These are phyloP conservation scores for Argentina silus DNA, from an alignment of 2,797 vertebrate species.

Conservation along the genomic window DNA sequence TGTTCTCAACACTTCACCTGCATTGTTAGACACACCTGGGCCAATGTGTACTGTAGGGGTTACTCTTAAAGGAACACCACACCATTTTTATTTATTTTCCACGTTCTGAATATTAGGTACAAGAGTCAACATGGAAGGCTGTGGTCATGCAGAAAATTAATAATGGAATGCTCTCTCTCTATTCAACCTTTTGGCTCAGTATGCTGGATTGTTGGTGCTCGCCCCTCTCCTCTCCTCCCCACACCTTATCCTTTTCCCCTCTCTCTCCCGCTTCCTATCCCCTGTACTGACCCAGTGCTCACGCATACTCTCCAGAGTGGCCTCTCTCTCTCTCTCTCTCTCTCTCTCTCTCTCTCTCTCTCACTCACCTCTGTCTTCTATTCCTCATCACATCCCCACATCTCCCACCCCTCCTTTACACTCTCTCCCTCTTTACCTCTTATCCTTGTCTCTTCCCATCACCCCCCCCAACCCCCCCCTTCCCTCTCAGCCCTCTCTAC, in stretches of 20 bases:
- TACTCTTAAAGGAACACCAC: too few relatives aligned
- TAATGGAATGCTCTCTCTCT: not conserved
- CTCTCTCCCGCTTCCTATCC: not conserved
- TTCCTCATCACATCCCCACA: conserved; percentile 6
- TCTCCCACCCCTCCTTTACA: not conserved
- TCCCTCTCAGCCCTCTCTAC: not conserved
- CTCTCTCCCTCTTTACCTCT: conserved; percentile 17
- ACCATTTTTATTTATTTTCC: too few relatives aligned
- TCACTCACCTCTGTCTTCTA: not conserved
- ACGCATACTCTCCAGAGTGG: not conserved
- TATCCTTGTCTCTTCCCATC: not conserved
- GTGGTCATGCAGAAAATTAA: conserved; percentile 41
- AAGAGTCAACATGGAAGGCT: conserved; percentile 24
- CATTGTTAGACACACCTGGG: conserved; percentile 26
- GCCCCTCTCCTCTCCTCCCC: not conserved
- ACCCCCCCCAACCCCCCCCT: not conserved
- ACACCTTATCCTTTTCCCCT: not conserved
- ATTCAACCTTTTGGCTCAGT: not conserved
- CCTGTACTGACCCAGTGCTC: not conserved
- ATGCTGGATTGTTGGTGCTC: too few relatives aligned
- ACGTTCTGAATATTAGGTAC: not conserved
- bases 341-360: not conserved
- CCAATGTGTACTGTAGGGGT: not conserved
- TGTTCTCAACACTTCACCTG: conserved; percentile 33
- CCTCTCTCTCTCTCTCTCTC: not conserved